Evolutionary conservation across 2,797 vertebrate species (phyloP), one percentile per base, ranked within the genome.

Genomic region (Gymnothorax javanicus): DNA sequence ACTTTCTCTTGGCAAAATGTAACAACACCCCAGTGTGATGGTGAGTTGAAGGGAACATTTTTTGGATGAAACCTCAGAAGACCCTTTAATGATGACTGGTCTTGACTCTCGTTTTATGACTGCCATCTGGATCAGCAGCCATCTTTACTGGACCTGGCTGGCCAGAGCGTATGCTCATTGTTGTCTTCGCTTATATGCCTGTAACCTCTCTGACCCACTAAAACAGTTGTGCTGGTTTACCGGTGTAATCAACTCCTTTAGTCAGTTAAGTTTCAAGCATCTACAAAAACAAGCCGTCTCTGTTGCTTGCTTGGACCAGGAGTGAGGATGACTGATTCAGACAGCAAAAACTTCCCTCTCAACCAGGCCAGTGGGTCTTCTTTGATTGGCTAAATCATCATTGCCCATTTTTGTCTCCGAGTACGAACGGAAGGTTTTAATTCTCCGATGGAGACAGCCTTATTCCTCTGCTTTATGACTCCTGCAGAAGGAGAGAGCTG

Each of bases 401-500:
- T 25, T 69, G 5, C 23, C 67, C 7, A 2, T 25, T 25, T 27
- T 25, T 6, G 25, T 69, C 4, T 73, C 71, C 3, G 6, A 1
- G 12, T 25, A 43, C 11, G 33, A 33, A 73, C 27, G 25, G 71
- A 0, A 12, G 71, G 20, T 17, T 3, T 43, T 33, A 43, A 12
- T 43, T 27, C 25, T 43, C 71, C 27, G 27, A 4, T 13, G 27
- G 73, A 50, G 43, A 77, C 12, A 12, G 73, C 33, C 13, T 5
- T 52, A 13, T 13, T 15, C 3, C 20, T 77, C 33, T 11, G 2
- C 33, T 33, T 50, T 2, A 15, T 7, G 73, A 17, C n/a, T 62
- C 54, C 23, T 90, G 87, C 73, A 99, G 98, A 92, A 95, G 0
- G 97, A 99, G 87, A 95, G 99, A 88, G 91, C 93, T 64, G 87